Evolutionary conservation across 2,797 vertebrate species (phyloP).

Genomic region (Oreochromis mossambicus): DNA sequence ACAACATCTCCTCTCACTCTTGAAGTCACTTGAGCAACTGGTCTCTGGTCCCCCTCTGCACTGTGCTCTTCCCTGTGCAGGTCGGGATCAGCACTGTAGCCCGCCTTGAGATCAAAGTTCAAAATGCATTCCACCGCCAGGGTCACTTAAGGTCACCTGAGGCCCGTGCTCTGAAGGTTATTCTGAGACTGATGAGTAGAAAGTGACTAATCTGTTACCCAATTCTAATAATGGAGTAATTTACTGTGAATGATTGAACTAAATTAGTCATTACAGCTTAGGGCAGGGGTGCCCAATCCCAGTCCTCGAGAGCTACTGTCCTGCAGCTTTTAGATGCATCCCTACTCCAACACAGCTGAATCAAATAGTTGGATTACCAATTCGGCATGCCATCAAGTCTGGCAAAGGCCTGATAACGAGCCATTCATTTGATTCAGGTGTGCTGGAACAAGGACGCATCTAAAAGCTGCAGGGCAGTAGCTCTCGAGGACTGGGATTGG

Average conservation of each 20-base stretch:
- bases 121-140: slow-evolving; percentile 47
- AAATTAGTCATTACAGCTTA: slow-evolving; percentile 34
- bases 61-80: slow-evolving; percentile 21
- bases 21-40: slow-evolving; percentile 64
- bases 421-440: too few species aligned
- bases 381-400: too few species aligned
- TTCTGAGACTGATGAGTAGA: slow-evolving; percentile 49
- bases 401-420: too few species aligned
- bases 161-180: slow-evolving; percentile 25
- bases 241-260: slow-evolving; percentile 36
- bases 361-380: too few species aligned
- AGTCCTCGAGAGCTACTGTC: too few species aligned
- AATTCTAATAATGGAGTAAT: slow-evolving; percentile 31
- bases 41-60: not conserved
- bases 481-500: too few species aligned
- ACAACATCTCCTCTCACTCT: slow-evolving; percentile 16
- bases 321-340: too few species aligned
- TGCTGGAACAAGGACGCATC: too few species aligned
- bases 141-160: slow-evolving; percentile 42
- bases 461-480: too few species aligned
- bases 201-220: slow-evolving; percentile 42
- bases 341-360: too few species aligned
- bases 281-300: too few species aligned
- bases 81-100: slow-evolving; percentile 40
- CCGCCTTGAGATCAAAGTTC: slow-evolving; percentile 61